phyloP scores from a whole-genome alignment of 30 jellyfish, hydroid and myxozoan genomes.

The Turritopsis rubra region DNA sequence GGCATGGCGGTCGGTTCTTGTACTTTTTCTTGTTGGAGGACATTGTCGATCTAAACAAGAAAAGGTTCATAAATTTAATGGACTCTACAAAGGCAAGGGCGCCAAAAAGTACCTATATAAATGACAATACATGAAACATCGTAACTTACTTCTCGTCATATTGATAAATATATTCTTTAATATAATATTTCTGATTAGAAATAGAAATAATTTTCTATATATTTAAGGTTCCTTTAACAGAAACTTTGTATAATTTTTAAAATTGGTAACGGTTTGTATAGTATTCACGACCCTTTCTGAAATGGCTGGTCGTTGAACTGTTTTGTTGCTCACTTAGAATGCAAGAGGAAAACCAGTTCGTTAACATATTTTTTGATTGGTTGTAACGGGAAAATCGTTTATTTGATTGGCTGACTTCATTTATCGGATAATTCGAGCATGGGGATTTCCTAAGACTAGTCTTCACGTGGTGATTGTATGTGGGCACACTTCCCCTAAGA shows the following conservation, averaged over 20 bases:
- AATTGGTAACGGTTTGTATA: background rate
- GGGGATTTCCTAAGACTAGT: background rate
- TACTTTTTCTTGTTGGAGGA: slow-evolving; percentile 2
- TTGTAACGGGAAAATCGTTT: background rate
- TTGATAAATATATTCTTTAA: background rate
- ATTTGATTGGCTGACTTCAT: background rate
- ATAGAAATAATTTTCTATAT: background rate
- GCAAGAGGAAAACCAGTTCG: background rate
- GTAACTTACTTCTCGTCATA: background rate
- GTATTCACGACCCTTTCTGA: background rate
- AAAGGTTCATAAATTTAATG: background rate
- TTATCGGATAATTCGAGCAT: background rate
- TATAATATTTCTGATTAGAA: background rate
- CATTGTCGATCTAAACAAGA: background rate
- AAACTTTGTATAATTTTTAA: background rate
- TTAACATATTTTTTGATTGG: background rate
- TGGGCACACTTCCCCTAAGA: background rate
- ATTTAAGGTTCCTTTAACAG: background rate
- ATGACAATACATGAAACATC: background rate
- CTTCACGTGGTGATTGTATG: background rate
- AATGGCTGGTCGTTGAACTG: background rate
- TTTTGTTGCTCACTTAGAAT: background rate
- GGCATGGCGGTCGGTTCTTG: background rate
- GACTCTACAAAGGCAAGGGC: background rate
- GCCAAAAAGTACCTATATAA: background rate